Conservation (phyloP, 2,797 vertebrate genomes). For the Crax fasciolata region DNA sequence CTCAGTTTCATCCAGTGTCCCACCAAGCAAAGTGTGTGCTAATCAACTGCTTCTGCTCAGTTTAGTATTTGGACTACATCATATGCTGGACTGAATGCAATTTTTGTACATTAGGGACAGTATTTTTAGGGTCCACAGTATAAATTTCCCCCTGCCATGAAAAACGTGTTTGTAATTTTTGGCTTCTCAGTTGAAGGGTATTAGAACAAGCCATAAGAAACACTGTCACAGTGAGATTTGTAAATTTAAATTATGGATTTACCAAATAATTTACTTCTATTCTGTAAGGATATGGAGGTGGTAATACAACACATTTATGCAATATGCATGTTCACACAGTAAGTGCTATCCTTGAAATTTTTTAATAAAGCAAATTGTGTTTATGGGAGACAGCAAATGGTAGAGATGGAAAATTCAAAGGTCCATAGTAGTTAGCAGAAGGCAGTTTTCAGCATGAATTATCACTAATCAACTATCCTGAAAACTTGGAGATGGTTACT, state of each 20-base stretch:
- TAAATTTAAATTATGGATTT: not conserved
- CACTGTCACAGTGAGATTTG: not conserved
- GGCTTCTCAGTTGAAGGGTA: not conserved
- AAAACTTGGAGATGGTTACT: not conserved
- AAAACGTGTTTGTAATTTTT: not conserved
- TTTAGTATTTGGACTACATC: not conserved
- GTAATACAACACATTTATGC: not conserved
- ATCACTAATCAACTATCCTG: not conserved
- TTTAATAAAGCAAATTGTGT: not conserved
- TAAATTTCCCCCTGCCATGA: not conserved
- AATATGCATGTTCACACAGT: not conserved
- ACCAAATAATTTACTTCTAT: not conserved
- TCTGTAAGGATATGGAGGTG: not conserved
- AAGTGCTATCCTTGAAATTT: not conserved
- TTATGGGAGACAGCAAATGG: not conserved
- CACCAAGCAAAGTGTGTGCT: not conserved
- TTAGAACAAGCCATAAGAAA: not conserved
- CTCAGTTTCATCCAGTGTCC: not conserved
- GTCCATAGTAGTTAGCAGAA: not conserved
- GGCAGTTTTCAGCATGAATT: not conserved
- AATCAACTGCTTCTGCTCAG: not conserved
- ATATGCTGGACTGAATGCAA: not conserved
- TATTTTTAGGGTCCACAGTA: not conserved
- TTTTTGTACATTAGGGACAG: not conserved
- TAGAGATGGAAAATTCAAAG: not conserved